phyloP scores from a whole-genome alignment of 2,797 vertebrate species.

The Gastrophryne carolinensis region DNA sequence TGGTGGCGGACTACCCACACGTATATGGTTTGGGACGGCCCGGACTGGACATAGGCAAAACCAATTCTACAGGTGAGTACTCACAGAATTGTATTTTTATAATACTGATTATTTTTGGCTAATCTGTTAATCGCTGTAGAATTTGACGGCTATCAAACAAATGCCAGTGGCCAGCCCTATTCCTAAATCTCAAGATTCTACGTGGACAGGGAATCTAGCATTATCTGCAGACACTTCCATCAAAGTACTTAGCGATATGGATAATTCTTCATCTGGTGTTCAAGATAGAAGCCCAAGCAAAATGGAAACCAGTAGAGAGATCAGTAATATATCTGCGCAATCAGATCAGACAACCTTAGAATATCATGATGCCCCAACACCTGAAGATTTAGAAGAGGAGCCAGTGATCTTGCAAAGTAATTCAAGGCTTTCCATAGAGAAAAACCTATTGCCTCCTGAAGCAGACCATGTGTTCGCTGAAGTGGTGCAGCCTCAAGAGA shows the following conservation, averaged over 20 bases:
- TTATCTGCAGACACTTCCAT: slow-evolving; percentile 25
- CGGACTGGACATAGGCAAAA: too few relatives aligned
- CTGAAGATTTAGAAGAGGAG: slow-evolving; percentile 66
- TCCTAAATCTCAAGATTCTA: slow-evolving; percentile 59
- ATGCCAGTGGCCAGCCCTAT: slow-evolving; percentile 64
- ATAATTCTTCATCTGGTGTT: slow-evolving; percentile 50
- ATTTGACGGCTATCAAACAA: background rate
- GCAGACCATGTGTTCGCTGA: slow-evolving; percentile 40
- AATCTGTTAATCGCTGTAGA: background rate
- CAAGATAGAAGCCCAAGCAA: slow-evolving; percentile 54
- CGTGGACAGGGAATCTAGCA: slow-evolving; percentile 46
- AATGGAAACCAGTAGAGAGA: slow-evolving; percentile 68
- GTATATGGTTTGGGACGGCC: too few relatives aligned
- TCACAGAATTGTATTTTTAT: too few relatives aligned
- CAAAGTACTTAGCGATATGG: slow-evolving; percentile 46
- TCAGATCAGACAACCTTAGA: slow-evolving; percentile 82
- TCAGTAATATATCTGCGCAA: slow-evolving; percentile 66
- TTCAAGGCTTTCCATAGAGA: slow-evolving; percentile 40
- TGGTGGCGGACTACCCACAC: too few relatives aligned
- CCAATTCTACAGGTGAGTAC: too few relatives aligned
- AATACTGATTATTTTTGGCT: background rate
- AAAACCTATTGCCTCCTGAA: slow-evolving; percentile 49
- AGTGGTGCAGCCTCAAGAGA: slow-evolving; percentile 19
- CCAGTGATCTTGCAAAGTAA: slow-evolving; percentile 62
- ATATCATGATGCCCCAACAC: slow-evolving; percentile 77